phyloP scores from a whole-genome alignment of 2,797 vertebrate genomes.

The Atherinosoma microstoma region DNA sequence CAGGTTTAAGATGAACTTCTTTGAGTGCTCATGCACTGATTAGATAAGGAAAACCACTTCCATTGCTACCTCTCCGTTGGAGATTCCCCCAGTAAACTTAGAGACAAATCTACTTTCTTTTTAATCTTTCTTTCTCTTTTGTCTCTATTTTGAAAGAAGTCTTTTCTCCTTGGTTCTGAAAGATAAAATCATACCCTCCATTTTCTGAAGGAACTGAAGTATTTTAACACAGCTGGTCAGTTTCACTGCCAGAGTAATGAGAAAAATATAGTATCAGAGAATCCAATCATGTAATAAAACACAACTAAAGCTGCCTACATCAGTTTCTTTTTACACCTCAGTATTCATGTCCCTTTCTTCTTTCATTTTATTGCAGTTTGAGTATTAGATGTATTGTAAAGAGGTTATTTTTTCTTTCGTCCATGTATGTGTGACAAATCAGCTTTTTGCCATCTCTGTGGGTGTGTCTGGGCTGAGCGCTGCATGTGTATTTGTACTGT shows the following conservation, averaged over 20 bases:
- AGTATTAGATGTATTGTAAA: slow-evolving; percentile 2
- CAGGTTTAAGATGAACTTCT: slow-evolving; percentile 6
- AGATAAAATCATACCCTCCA: neutral
- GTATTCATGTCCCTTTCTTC: neutral
- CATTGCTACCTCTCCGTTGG: neutral
- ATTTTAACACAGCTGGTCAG: neutral
- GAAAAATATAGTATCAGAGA: neutral
- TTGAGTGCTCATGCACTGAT: slow-evolving; percentile 1
- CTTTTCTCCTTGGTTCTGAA: neutral
- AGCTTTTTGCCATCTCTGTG: slow-evolving; percentile 20
- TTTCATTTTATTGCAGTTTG: neutral
- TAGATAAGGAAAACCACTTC: neutral
- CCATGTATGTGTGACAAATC: slow-evolving; percentile 19
- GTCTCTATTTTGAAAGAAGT: neutral
- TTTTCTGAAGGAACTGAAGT: neutral
- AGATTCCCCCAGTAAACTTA: neutral
- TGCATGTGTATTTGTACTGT: slow-evolving; percentile 37
- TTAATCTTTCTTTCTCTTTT: neutral
- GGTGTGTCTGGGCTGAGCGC: slow-evolving; percentile 24
- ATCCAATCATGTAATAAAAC: neutral
- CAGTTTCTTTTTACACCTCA: neutral
- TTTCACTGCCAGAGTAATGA: neutral
- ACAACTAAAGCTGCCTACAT: neutral
- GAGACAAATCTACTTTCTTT: neutral
- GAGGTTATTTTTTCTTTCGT: neutral